Conservation (phyloP, 2,888 invertebrate genomes). For the Synanthedon myopaeformis region DNA sequence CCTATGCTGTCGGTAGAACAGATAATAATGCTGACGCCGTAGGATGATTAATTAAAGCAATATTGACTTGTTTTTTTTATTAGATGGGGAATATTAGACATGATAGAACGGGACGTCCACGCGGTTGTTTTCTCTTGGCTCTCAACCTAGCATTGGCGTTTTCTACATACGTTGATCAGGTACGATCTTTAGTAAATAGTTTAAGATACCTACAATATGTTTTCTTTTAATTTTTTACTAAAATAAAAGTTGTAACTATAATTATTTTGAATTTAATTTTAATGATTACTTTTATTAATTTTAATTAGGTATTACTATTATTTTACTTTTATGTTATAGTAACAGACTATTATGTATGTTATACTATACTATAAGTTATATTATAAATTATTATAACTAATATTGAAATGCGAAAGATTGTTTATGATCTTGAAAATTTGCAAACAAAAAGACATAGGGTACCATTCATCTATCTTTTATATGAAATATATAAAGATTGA, state of each 20-base stretch:
- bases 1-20: too few species aligned
- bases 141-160: constrained; percentile 33
- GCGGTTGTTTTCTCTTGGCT: constrained; percentile 33
- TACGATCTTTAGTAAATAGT: constrained; percentile 16
- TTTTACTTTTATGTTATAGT: too few species aligned
- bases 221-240: not conserved
- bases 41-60: too few species aligned
- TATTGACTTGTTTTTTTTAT: not conserved
- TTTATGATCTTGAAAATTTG: too few species aligned
- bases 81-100: constrained; percentile 31
- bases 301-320: not conserved
- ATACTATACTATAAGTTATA: too few species aligned
- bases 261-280: not conserved
- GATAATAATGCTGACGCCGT: too few species aligned
- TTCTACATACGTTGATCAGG: constrained; percentile 48
- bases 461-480: too few species aligned
- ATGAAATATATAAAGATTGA: too few species aligned
- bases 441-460: too few species aligned
- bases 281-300: not conserved
- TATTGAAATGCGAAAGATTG: too few species aligned
- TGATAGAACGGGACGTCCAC: constrained; percentile 20
- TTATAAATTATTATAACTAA: too few species aligned
- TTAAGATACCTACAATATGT: not conserved
- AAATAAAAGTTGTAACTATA: not conserved
- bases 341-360: too few species aligned